A percentile compares a stretch with the other conserved stretches of the same genome.
These are phyloP conservation scores for Trachops cirrhosus DNA, from an alignment of 2,797 vertebrate genomes.

Conservation along the genomic window DNA sequence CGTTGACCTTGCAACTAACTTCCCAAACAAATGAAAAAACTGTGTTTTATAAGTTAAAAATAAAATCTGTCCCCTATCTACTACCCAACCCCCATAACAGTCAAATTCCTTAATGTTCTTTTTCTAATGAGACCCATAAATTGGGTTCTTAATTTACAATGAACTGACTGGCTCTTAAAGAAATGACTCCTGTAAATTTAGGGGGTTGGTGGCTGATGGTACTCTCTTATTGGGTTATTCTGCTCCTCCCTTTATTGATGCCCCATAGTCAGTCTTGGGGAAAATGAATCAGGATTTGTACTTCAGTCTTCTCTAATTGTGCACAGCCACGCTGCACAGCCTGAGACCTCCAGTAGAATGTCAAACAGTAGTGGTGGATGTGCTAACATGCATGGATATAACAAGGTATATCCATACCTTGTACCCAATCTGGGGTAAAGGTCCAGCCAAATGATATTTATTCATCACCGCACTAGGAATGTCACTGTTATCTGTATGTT, in stretches of 20 bases:
- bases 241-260: not conserved
- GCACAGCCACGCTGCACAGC: accelerated
- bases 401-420: too few species aligned
- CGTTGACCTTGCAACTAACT: not conserved
- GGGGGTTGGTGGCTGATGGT: not conserved
- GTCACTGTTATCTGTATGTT: not conserved
- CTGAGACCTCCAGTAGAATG: too few species aligned
- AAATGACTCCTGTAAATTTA: not conserved
- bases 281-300: not conserved
- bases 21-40: not conserved
- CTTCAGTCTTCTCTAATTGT: not conserved
- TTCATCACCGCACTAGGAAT: not conserved
- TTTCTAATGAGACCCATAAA: not conserved
- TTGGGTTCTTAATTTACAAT: not conserved
- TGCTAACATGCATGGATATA: too few species aligned
- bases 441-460: not conserved
- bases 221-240: not conserved
- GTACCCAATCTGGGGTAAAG: not conserved
- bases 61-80: not conserved
- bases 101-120: not conserved
- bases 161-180: not conserved
- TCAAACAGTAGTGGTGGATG: too few species aligned
- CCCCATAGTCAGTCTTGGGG: not conserved
- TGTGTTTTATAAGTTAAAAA: not conserved
- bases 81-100: not conserved